Evolutionary conservation across 2,797 vertebrate genomes (phyloP).

Genomic region (Avahi laniger): DNA sequence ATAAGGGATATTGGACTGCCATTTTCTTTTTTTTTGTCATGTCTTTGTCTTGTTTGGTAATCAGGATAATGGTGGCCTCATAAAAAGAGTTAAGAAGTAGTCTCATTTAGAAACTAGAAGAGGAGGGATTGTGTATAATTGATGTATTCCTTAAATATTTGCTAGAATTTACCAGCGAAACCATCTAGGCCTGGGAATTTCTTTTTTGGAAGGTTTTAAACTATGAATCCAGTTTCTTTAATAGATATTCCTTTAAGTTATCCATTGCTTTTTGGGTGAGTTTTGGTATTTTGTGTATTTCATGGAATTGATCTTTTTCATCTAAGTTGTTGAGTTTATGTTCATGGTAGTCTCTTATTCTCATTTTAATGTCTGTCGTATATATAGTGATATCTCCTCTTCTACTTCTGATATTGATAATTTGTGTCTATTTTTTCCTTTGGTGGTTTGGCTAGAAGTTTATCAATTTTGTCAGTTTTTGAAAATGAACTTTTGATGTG

Average conservation of each 20-base stretch:
- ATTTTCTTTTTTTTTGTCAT: background rate
- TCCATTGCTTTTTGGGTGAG: background rate
- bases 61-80: background rate
- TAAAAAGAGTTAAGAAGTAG: background rate
- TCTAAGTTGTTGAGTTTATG: background rate
- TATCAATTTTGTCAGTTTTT: background rate
- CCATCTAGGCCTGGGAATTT: background rate
- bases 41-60: background rate
- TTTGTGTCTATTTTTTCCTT: background rate
- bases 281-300: background rate
- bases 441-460: background rate
- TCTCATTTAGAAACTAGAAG: background rate
- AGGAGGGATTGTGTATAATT: background rate
- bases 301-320: background rate
- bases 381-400: background rate
- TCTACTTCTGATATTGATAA: background rate
- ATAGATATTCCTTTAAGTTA: background rate
- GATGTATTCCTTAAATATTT: background rate
- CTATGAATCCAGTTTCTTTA: background rate
- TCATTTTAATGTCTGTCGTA: background rate
- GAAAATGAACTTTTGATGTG: no score
- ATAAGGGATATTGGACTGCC: background rate
- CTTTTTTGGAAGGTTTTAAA: background rate
- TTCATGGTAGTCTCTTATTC: background rate
- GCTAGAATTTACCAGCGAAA: background rate